Evolutionary conservation across 1,140 invertebrate species (phyloP).

Genomic region (Drosophila tsacasi): DNA sequence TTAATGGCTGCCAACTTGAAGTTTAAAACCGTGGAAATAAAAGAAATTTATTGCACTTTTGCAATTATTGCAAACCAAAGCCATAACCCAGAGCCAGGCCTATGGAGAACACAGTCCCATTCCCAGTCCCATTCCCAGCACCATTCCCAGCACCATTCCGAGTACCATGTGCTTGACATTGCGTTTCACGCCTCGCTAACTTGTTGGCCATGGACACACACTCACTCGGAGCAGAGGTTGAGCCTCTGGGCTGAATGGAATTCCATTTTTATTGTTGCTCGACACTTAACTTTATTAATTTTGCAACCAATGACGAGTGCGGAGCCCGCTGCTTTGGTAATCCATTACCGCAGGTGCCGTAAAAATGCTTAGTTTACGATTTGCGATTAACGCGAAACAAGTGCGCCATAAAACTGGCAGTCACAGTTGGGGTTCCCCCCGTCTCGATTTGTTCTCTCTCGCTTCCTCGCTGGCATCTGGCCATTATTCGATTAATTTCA

Average conservation of each 20-base stretch:
- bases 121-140: not conserved
- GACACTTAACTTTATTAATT: constrained; percentile 83
- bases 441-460: constrained; percentile 6
- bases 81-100: constrained; percentile 41
- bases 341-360: constrained; percentile 82
- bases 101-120: not conserved
- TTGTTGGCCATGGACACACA: constrained; percentile 41
- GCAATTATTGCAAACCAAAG: constrained; percentile 80
- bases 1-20: constrained; percentile 27
- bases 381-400: constrained; percentile 82
- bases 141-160: constrained; percentile 23
- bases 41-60: constrained; percentile 73
- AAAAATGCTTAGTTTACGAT: constrained; percentile 83
- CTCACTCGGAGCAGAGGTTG: constrained; percentile 5
- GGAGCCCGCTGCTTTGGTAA: constrained; percentile 61
- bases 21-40: constrained; percentile 60
- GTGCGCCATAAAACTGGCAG: constrained; percentile 74
- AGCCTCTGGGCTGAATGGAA: constrained; percentile 37
- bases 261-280: constrained; percentile 79
- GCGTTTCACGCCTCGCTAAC: constrained; percentile 73
- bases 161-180: constrained; percentile 60
- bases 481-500: constrained; percentile 79
- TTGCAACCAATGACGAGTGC: constrained; percentile 72
- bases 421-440: constrained; percentile 35
- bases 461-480: constrained; percentile 36